phyloP scores from a whole-genome alignment of 2,113 vertebrate genomes.

The Platichthys stellatus region DNA sequence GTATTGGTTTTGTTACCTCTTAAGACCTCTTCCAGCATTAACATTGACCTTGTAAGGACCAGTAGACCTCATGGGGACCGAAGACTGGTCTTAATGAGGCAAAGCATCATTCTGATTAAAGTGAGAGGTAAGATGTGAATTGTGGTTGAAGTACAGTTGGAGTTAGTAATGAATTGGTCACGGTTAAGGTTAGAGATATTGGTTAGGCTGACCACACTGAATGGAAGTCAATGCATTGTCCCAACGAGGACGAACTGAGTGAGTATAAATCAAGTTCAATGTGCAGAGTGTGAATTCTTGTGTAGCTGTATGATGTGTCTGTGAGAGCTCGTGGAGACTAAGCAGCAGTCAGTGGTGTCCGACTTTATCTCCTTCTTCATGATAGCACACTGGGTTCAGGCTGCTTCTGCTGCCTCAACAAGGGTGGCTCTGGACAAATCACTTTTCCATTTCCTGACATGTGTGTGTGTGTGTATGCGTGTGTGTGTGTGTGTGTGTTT shows the following conservation, averaged over 20 bases:
- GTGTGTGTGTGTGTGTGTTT: conserved; percentile 20
- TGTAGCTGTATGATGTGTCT: conserved; percentile 41
- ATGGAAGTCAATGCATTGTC: too few relatives aligned
- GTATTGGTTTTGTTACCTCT: background rate
- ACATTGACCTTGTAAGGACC: background rate
- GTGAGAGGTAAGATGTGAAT: background rate
- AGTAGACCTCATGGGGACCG: background rate
- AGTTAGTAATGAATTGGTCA: background rate
- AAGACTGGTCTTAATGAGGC: background rate
- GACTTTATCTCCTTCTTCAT: conserved; percentile 54
- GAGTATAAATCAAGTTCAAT: conserved; percentile 30
- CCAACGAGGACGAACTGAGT: background rate
- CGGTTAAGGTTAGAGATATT: background rate
- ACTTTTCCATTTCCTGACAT: conserved; percentile 77
- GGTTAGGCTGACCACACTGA: too few relatives aligned
- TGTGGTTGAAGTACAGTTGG: too few relatives aligned
- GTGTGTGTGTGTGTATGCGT: conserved; percentile 32
- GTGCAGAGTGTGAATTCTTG: conserved; percentile 29
- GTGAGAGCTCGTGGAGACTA: background rate
- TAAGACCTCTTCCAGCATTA: background rate
- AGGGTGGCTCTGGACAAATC: conserved; percentile 69
- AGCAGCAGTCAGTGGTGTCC: conserved; percentile 39
- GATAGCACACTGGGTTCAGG: conserved; percentile 67
- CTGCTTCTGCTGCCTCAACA: conserved; percentile 53
- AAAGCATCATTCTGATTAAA: background rate